Conservation (phyloP, 2,888 invertebrate genomes). For the Sphecodes monilicornis region DNA sequence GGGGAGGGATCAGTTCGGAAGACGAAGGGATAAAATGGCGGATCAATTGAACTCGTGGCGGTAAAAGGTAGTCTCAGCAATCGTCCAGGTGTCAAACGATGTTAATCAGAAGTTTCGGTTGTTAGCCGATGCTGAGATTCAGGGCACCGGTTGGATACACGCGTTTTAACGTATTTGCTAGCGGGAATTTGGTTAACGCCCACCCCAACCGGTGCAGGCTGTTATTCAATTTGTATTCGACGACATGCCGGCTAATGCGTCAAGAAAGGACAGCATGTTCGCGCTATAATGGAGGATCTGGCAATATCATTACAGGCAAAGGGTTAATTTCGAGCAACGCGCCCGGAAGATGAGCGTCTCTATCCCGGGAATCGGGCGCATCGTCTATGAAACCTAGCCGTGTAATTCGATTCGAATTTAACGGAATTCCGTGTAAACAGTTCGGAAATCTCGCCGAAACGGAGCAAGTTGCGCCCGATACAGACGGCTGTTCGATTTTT, state of each 20-base stretch:
- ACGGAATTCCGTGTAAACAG: constrained; percentile 36
- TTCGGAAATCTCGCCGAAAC: constrained; percentile 29
- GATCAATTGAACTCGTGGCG: background rate
- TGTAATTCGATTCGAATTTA: constrained; percentile 42
- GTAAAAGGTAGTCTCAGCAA: constrained; percentile 7
- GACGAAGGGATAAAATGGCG: background rate
- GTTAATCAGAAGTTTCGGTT: constrained; percentile 34
- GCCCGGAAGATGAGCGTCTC: constrained; percentile 51
- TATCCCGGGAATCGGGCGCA: constrained; percentile 30
- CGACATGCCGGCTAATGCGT: constrained; percentile 58
- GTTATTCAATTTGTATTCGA: constrained; percentile 70
- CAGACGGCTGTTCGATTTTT: background rate
- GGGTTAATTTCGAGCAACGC: constrained; percentile 59
- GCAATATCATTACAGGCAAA: constrained; percentile 58
- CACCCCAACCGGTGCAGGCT: constrained; percentile 7
- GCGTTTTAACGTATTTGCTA: constrained; percentile 60
- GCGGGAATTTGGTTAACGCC: constrained; percentile 57
- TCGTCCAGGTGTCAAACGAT: constrained; percentile 18
- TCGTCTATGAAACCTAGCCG: constrained; percentile 9
- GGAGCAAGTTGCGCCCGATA: background rate
- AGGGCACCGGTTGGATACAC: constrained; percentile 38
- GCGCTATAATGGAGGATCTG: constrained; percentile 52
- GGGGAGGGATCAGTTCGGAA: background rate
- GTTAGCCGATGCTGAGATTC: background rate
- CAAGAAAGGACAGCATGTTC: constrained; percentile 52